phyloP scores from a whole-genome alignment of 2,113 vertebrate genomes.

The Ceratotherium simum region DNA sequence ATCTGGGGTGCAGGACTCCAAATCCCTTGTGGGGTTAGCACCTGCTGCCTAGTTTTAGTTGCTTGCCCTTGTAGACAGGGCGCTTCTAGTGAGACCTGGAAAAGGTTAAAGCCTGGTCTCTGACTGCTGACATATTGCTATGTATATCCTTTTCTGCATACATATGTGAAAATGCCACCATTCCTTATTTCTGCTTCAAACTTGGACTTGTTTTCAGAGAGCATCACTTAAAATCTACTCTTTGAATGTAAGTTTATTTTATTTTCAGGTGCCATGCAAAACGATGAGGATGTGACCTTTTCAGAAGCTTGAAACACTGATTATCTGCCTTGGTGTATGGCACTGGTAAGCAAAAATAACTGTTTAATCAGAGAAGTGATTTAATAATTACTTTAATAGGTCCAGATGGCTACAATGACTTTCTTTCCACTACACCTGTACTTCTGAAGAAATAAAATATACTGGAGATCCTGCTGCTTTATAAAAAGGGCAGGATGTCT shows the following conservation, averaged over 20 bases:
- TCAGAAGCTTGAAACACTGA: slow-evolving; percentile 20
- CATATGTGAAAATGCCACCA: not conserved
- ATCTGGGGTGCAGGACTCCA: not conserved
- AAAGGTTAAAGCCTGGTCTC: not conserved
- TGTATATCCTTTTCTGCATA: not conserved
- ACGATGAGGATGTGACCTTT: slow-evolving; percentile 53
- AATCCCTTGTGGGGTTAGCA: not conserved
- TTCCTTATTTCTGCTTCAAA: slow-evolving; percentile 47
- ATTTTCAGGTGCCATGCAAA: slow-evolving; percentile 42
- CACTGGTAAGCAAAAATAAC: slow-evolving; percentile 57
- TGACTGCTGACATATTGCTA: not conserved
- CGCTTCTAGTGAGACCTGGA: not conserved
- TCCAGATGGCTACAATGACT: not conserved
- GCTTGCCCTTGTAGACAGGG: not conserved
- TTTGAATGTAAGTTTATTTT: slow-evolving; percentile 51
- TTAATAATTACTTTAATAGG: slow-evolving; percentile 66
- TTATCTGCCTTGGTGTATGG: slow-evolving; percentile 13
- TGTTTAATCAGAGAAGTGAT: slow-evolving; percentile 50
- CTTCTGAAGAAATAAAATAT: slow-evolving; percentile 27
- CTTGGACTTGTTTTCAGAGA: slow-evolving; percentile 15
- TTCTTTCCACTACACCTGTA: not conserved
- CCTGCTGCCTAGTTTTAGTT: not conserved
- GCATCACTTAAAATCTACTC: slow-evolving; percentile 23
- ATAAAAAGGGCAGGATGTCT: not conserved
- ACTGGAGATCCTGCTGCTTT: not conserved